Evolutionary conservation across 1,140 invertebrate species (phyloP).

Genomic region (Leptinotarsa texana): DNA sequence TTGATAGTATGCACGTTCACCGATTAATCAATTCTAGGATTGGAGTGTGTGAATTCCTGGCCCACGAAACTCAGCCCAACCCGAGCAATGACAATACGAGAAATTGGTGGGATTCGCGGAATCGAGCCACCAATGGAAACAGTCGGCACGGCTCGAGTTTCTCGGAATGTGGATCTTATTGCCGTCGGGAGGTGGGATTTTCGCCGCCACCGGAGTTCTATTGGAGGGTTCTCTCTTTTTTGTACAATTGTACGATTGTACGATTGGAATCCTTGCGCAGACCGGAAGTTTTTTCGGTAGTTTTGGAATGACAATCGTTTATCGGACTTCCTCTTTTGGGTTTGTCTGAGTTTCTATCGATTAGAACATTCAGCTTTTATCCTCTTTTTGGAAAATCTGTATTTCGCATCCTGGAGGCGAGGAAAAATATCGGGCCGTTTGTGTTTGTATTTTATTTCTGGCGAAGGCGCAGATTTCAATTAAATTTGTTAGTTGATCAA

Average conservation of each 20-base stretch:
- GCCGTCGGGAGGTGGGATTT: slow-evolving; percentile 29
- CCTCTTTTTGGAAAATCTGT: too few species aligned
- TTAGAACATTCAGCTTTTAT: background rate
- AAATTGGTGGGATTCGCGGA: slow-evolving; percentile 51
- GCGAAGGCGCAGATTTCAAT: too few species aligned
- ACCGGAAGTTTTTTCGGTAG: slow-evolving; percentile 57
- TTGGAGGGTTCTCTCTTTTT: slow-evolving; percentile 24
- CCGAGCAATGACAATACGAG: slow-evolving; percentile 50
- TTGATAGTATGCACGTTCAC: slow-evolving; percentile 3
- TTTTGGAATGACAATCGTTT: background rate
- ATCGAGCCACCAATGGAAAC: slow-evolving; percentile 44
- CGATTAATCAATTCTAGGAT: slow-evolving; percentile 44
- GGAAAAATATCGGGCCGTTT: too few species aligned
- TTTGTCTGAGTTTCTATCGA: background rate
- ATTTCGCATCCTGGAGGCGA: too few species aligned
- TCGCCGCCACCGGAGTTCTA: slow-evolving; percentile 13
- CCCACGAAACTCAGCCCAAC: slow-evolving; percentile 36
- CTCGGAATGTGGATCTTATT: slow-evolving; percentile 46
- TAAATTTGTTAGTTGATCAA: too few species aligned
- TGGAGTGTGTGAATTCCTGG: slow-evolving; percentile 24
- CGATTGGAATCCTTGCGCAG: slow-evolving; percentile 44
- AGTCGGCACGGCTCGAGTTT: slow-evolving; percentile 44
- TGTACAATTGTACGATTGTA: slow-evolving; percentile 25
- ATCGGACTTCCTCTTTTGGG: background rate
- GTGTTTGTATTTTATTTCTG: too few species aligned